Base-by-base conservation (phyloP, 2,113 vertebrate species). In the Sturnus vulgaris region DNA sequence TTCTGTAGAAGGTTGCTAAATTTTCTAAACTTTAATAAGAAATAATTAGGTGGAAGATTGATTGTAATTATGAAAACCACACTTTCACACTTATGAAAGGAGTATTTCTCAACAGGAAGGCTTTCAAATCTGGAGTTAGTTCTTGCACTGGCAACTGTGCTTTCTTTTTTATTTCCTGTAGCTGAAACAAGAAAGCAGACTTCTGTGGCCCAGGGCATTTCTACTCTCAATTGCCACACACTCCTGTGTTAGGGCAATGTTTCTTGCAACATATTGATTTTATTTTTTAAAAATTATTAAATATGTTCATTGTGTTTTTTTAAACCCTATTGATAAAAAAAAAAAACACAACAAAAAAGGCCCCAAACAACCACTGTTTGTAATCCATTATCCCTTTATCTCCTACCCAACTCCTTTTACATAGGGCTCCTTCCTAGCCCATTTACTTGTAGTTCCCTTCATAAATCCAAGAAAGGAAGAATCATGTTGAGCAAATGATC, bases 31-130 rank as follows among this genome's bases (percentile, higher is more conserved):
- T 47, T 70, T 13, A 78, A 9, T 27, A 50, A 66, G 25, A 53
- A 88, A 77, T 47, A 65, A 63, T 53, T 39, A 60, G 27, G 49
- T 83, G 52, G 15, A 78, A 94, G 82, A 78, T 3, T 39, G 33
- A 84, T 63, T 4, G 0, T 39, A 68, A 72, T 64, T 93, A 39
- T 37, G 61, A 79, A 64, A 68, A 92, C 5, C 23, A 50, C 21
- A 66, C 37, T 66, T 92, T 12, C 44, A 75, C 19, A 2, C 61
- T 89, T 84, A 60, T 47, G 28, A 91, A 93, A 91, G 15, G 30
- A 82, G 11, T 63, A 82, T 89, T 95, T 94, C 81, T 87, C 73
- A 84, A 89, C 81, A 91, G 69, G 73, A 95, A 91, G 28, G 57
- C 57, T 90, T 94, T 90, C 5, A 87, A 80, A 76, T 85, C 70